phyloP scores from a whole-genome alignment of 1,140 invertebrate genomes.

The Formica selysi region DNA sequence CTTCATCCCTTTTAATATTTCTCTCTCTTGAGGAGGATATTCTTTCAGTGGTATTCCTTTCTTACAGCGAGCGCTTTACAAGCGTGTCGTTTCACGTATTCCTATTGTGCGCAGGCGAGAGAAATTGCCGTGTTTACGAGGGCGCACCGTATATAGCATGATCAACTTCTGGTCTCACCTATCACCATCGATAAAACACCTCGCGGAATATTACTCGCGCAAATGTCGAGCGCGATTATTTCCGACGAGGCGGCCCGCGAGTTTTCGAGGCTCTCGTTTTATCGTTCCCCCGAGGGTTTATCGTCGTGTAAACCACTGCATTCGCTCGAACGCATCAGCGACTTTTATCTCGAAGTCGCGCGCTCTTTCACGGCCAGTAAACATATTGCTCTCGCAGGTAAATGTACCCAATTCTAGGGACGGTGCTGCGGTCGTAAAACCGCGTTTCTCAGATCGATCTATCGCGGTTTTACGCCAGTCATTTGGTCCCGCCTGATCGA shows the following conservation, averaged over 20 bases:
- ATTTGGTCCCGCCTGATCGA: slow-evolving; percentile 29
- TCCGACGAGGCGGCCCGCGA: background rate
- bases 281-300: slow-evolving; percentile 28
- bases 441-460: slow-evolving; percentile 36
- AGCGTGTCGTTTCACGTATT: slow-evolving; percentile 14
- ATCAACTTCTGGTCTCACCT: slow-evolving; percentile 36
- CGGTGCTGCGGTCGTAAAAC: slow-evolving; percentile 24
- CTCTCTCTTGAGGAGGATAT: background rate
- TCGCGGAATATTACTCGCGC: slow-evolving; percentile 28
- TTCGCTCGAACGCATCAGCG: slow-evolving; percentile 32
- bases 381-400: slow-evolving; percentile 51
- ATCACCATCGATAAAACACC: slow-evolving; percentile 46
- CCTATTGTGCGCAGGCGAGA: background rate
- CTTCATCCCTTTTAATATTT: background rate
- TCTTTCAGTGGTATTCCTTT: background rate
- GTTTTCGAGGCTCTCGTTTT: slow-evolving; percentile 41
- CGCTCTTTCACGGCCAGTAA: slow-evolving; percentile 54
- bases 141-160: slow-evolving; percentile 11
- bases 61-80: background rate
- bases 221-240: slow-evolving; percentile 39
- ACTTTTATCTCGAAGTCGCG: slow-evolving; percentile 53
- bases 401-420: slow-evolving; percentile 45
- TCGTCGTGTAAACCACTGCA: slow-evolving; percentile 52
- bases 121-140: slow-evolving; percentile 54
- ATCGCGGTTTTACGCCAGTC: slow-evolving; percentile 26